Base-by-base conservation (phyloP, 2,113 vertebrate genomes). In the Gnathonemus echidnorhynchus region DNA sequence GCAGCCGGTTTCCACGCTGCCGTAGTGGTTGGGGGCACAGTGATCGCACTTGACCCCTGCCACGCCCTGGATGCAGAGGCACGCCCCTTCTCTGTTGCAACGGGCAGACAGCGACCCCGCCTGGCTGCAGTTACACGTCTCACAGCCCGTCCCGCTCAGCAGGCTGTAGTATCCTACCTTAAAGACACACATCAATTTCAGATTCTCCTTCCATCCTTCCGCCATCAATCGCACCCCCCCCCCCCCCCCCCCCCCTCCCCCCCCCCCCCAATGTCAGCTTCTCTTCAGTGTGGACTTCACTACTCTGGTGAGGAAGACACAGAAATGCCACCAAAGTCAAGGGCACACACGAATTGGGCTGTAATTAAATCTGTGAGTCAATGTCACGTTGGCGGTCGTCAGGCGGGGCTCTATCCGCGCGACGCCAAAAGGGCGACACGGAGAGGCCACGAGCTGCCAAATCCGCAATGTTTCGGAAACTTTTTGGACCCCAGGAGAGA, bases 91-190 rank as follows among this genome's bases (percentile, higher is more conserved):
- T 17, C 95, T 91, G 0, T 93, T 90, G 93, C 98, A 99, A 52
- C 93, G 94, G 7, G 94, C 90, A 0, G 97, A 97, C 13, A 93
- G 3, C 0, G 98, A 97, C 88, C 97, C 97, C 5, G 93, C 92
- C 0, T 89, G 35, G 89, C 92, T 97, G 94, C 98, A 99, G 93
- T 94, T 93, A 90, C 98, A 99, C 52, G 94, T 92, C 89, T 52
- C 0, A 6, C 98, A 99, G 92, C 97, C 97, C 10, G 62, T 90
- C 0, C 95, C 96, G n/a, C 92, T 91, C 87, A 89, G 94, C 89
- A 98, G 91, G 2, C 97, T 97, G 0, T 97, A 97, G 93, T 96
- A 97, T n/a, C 98, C 97, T 0, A 87, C 88, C 98, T 99, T 92
- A 42, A 27, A 90, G 87, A 92, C 21, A 70, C 24, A 90, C 90